phyloP scores from a whole-genome alignment of 2,888 invertebrate species.

The Aromia moschata region DNA sequence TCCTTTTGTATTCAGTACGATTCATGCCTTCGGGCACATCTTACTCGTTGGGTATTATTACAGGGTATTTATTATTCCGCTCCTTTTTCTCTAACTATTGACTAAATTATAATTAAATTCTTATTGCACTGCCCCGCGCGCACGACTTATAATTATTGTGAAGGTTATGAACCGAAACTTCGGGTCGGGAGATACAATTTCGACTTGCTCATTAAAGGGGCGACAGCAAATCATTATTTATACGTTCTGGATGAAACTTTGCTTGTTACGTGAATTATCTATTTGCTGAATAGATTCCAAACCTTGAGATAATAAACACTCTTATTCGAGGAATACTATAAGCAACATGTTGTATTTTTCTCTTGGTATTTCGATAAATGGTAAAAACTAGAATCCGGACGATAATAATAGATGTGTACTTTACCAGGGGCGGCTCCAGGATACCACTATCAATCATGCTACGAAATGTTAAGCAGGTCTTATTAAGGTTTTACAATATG shows the following conservation, averaged over 20 bases:
- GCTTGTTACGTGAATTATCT: no score
- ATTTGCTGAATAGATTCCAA: no score
- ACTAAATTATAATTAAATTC: conserved; percentile 30
- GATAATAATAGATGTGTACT: no score
- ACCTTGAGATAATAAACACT: no score
- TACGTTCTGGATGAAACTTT: not conserved
- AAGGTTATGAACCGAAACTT: conserved; percentile 4
- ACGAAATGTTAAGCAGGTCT: no score
- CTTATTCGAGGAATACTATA: no score
- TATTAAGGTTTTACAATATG: no score
- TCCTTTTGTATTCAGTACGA: conserved; percentile 47
- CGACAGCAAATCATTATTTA: not conserved
- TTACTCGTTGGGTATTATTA: conserved; percentile 41
- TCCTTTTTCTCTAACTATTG: conserved; percentile 26
- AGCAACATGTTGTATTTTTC: no score
- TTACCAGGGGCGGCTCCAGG: no score
- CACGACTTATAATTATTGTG: conserved; percentile 17
- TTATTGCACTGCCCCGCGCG: conserved; percentile 22
- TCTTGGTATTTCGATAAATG: no score
- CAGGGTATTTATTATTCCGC: conserved; percentile 44
- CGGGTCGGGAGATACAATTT: not conserved
- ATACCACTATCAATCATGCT: no score
- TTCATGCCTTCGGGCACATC: conserved; percentile 36
- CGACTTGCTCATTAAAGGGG: not conserved
- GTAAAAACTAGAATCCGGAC: no score